Base-by-base conservation (phyloP, 2,888 invertebrate genomes). In the Zygaena filipendulae region DNA sequence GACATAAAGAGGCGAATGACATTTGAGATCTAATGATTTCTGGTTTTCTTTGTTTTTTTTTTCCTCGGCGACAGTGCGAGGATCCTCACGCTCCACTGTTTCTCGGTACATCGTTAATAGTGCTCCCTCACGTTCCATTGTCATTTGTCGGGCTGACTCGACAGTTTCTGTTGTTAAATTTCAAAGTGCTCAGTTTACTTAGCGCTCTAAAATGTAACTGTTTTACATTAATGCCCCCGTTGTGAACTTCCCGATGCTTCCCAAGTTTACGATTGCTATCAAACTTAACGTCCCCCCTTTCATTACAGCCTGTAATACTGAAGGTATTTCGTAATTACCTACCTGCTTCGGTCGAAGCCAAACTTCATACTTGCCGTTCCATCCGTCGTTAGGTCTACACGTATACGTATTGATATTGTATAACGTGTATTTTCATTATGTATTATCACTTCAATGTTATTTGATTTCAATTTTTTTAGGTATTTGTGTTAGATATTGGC, bases 91-190 rank as follows among this genome's bases (percentile, higher is more conserved):
- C n/a, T n/a, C n/a, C n/a, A n/a, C n/a, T n/a, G n/a, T n/a, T 16
- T 16, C 16, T 16, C 7, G 4, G 16, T 16, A 16, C 16, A 6
- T 16, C 7, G 16, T 16, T 16, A 16, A 6, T 16, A 6, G 16
- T 16, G 24, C 30, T 24, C 29, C 28, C 16, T 23, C 24, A 31
- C 13, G 26, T 26, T 21, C 18, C 28, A 31, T 16, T 16, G 16
- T 16, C 59, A 59, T 69, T 68, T 61, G 55, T 63, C 44, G 42
- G 41, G 49, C 54, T 66, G 62, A 62, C 59, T 61, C 58, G 60
- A 54, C 67, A 62, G 45, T 56, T 61, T 35, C 33, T 23, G 33
- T 23, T 21, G 33, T 19, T 27, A 29, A 25, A 24, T 27, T 31
- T 24, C 21, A 29, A 30, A 36, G 33, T 33, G 27, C 23, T 26